phyloP scores from a whole-genome alignment of 1,140 invertebrate genomes.

The Scaptomyza montana region DNA sequence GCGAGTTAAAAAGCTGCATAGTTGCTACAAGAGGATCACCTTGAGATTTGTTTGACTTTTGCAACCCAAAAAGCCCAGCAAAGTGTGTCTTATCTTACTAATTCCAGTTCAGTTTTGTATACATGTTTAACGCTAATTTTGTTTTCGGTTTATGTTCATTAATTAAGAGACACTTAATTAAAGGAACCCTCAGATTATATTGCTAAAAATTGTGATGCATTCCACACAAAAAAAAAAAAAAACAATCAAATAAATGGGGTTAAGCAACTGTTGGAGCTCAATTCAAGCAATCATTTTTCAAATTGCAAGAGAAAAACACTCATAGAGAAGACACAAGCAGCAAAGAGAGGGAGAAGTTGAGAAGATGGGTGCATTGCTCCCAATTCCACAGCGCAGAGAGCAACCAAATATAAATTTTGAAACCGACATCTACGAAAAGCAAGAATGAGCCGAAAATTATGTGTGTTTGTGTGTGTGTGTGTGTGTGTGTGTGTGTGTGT shows the following conservation, averaged over 20 bases:
- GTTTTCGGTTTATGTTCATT: neutral
- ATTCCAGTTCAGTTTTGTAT: constrained; percentile 1
- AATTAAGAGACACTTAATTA: constrained; percentile 18
- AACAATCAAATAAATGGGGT: neutral
- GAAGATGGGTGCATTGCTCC: constrained; percentile 60
- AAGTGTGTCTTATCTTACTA: constrained; percentile 18
- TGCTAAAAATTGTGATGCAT: neutral
- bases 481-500: constrained; percentile 7
- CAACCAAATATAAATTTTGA: constrained; percentile 19
- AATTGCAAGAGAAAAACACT: constrained; percentile 2
- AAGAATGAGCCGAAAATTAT: constrained; percentile 16
- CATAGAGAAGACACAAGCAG: neutral
- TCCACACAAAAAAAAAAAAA: too few species aligned
- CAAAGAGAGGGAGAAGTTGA: neutral
- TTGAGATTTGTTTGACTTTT: constrained; percentile 53
- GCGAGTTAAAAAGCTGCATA: constrained; percentile 29
- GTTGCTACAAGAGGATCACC: constrained; percentile 46
- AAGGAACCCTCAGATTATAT: neutral
- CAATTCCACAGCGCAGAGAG: constrained; percentile 31
- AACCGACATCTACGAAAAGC: constrained; percentile 30
- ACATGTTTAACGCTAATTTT: constrained; percentile 6
- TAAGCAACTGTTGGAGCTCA: constrained; percentile 10
- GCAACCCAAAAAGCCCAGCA: constrained; percentile 29
- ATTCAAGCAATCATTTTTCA: constrained; percentile 23
- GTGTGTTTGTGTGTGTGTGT: neutral